Evolutionary conservation across 2,113 vertebrate species (phyloP), one percentile per base, ranked within the genome.

Genomic region (Caloenas nicobarica): DNA sequence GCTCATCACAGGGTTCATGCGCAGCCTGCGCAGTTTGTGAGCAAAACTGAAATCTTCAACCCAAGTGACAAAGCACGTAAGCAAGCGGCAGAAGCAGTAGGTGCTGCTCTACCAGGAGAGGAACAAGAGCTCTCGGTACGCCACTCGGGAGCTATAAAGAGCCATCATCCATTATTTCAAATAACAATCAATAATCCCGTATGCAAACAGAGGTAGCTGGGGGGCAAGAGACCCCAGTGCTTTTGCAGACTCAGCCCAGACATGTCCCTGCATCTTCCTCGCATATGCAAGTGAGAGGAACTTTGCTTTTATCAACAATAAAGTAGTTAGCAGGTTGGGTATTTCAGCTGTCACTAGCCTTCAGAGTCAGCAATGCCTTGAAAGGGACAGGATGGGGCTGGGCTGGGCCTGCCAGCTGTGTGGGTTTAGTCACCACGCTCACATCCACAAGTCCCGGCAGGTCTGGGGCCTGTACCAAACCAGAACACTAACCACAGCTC

Each of bases 31-130:
- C 11, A 17, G 34, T 33, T 14, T 13, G 29, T 16, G 17, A 61
- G n/a, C 26, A 36, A 42, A 61, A 19, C 15, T 5, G 18, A 15
- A 25, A 9, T 21, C 61, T 89, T 61, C 5, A 2, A n/a, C 23
- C 61, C 18, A 24, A 62, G 33, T 1, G 3, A 29, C 53, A 48
- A n/a, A 54, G 46, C n/a, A 11, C 0, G 0, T 16, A n/a, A 57
- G 40, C 10, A 57, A 81, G 62, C 28, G 0, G 0, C 7, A 36
- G 25, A 8, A 64, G 34, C 1, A 44, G 46, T 6, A 56, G 53
- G 34, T 29, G 26, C 11, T 73, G 36, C 61, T 50, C 26, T 36
- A 11, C 10, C 1, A 0, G 15, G 38, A 42, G 26, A 36, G 22
- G n/a, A 83, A 42, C 15, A 28, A 42, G 23, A 73, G 40, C 60